These are phyloP conservation scores for Miltochrista miniata DNA, from an alignment of 2,888 invertebrate genomes.

Conservation along the genomic window DNA sequence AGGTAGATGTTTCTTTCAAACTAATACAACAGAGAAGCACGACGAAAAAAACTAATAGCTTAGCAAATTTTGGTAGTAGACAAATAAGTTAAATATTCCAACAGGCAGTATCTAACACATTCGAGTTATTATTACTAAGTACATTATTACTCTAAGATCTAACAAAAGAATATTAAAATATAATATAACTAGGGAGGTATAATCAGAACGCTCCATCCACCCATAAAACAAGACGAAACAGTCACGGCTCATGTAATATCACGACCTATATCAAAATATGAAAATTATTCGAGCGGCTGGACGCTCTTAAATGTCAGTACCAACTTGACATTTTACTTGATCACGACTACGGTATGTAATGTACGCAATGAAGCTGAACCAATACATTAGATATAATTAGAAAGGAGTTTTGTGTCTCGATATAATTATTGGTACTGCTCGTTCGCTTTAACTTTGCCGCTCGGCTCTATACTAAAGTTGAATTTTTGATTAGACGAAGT, in stretches of 20 bases:
- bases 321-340: conserved; percentile 60
- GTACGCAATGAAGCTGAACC: conserved; percentile 45
- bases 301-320: conserved; percentile 62
- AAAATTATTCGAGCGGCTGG: conserved; percentile 39
- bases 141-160: no score
- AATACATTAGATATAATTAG: conserved; percentile 29
- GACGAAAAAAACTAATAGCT: no score
- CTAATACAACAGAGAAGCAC: no score
- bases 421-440: background rate
- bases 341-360: conserved; percentile 56
- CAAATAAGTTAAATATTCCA: background rate
- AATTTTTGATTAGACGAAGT: no score
- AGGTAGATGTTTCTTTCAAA: no score
- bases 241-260: conserved; percentile 1
- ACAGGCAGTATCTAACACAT: no score
- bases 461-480: no score
- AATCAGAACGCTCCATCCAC: conserved; percentile 1
- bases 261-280: conserved; percentile 22
- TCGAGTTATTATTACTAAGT: no score
- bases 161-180: background rate
- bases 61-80: no score
- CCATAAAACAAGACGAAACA: conserved; percentile 7
- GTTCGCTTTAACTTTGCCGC: no score
- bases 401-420: background rate
- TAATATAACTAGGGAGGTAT: no score